phyloP scores from a whole-genome alignment of 2,888 invertebrate genomes.

The Scelioninae gen. 2 region DNA sequence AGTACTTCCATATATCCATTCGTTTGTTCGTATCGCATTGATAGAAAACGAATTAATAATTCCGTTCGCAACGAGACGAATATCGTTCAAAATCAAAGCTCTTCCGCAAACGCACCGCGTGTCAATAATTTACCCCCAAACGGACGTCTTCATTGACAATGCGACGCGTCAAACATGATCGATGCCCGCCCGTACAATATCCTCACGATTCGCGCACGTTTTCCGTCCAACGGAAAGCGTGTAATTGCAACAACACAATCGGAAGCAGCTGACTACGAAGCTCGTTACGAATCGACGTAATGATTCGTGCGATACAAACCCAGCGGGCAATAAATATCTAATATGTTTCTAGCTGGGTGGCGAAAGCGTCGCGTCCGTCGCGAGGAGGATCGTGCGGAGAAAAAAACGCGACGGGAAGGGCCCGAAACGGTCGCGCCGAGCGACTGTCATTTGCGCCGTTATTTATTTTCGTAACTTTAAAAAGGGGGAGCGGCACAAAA shows the following conservation, averaged over 20 bases:
- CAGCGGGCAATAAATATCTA: constrained; percentile 74
- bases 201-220: constrained; percentile 31
- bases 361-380: constrained; percentile 8
- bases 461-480: constrained; percentile 68
- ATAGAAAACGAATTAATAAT: too few species aligned
- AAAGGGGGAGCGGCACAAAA: constrained; percentile 50
- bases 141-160: constrained; percentile 31
- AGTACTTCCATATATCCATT: too few species aligned
- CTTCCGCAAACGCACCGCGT: background rate
- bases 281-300: constrained; percentile 61
- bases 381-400: constrained; percentile 55
- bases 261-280: constrained; percentile 49
- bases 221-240: constrained; percentile 35
- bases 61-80: too few species aligned
- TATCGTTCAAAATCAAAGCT: too few species aligned
- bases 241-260: constrained; percentile 53
- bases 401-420: constrained; percentile 27
- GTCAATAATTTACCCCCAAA: background rate
- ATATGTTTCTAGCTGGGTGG: constrained; percentile 73
- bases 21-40: too few species aligned
- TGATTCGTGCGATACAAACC: constrained; percentile 67
- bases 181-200: constrained; percentile 4
- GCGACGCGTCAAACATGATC: constrained; percentile 12
- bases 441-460: constrained; percentile 73
- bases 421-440: constrained; percentile 74